Conservation (phyloP, 1,140 invertebrate genomes). For the Anthonomus grandis region DNA sequence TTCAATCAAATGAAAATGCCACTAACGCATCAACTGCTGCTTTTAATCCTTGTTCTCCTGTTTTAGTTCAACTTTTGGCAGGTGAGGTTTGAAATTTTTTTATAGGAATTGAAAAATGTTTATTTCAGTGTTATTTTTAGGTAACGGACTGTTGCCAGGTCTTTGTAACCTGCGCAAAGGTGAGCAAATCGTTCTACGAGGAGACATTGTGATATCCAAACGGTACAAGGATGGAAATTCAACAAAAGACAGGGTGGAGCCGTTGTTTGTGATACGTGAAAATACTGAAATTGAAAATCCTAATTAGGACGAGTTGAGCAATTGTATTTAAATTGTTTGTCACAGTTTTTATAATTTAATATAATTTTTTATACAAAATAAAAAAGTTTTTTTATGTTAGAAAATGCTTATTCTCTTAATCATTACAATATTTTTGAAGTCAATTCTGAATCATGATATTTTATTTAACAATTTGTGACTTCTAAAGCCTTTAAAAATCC, state of each 20-base stretch:
- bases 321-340: no score
- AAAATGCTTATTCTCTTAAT: no score
- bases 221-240: conserved; percentile 1
- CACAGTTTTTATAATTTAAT: no score
- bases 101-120: no score
- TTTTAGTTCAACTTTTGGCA: conserved; percentile 8
- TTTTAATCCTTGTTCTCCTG: conserved; percentile 7
- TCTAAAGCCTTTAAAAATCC: no score
- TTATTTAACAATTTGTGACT: no score
- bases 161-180: conserved; percentile 8
- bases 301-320: no score
- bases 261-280: conserved; percentile 13
- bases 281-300: conserved; percentile 13
- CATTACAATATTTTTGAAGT: no score
- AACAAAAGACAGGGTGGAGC: background rate
- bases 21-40: background rate
- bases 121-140: background rate
- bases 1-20: background rate
- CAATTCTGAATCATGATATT: no score
- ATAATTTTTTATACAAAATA: no score
- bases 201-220: conserved; percentile 12
- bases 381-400: no score
- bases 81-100: conserved; percentile 4
- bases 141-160: conserved; percentile 1
- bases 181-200: conserved; percentile 9